Conservation (phyloP, 1,140 invertebrate species). For the Neuroterus valhalla region DNA sequence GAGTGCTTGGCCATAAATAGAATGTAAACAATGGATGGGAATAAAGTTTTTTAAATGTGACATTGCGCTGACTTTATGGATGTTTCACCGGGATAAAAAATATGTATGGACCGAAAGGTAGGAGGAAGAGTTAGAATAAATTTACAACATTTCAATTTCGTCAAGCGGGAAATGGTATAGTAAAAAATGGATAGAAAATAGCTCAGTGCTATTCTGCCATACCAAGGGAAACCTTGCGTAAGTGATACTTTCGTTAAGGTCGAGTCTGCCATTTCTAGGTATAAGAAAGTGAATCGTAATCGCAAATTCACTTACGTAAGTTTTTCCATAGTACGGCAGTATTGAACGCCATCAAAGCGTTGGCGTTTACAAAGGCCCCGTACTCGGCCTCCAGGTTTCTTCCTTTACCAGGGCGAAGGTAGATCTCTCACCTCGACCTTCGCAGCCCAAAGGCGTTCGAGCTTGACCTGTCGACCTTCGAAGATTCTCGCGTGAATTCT, state of each 20-base stretch:
- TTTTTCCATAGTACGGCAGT: no score
- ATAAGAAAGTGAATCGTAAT: no score
- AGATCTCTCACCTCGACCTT: slow-evolving; percentile 36
- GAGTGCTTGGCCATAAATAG: slow-evolving; percentile 22
- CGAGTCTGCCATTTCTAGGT: no score
- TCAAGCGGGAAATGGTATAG: no score
- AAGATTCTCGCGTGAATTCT: slow-evolving; percentile 46
- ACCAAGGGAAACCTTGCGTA: no score
- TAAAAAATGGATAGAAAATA: no score
- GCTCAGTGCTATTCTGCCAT: no score
- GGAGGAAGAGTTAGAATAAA: no score
- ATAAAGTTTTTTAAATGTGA: slow-evolving; percentile 9
- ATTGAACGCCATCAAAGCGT: slow-evolving; percentile 14
- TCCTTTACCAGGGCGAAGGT: not conserved
- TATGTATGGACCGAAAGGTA: not conserved
- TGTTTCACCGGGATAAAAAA: not conserved
- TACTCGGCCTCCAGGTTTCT: not conserved
- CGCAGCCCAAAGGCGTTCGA: slow-evolving; percentile 37
- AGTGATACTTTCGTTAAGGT: no score
- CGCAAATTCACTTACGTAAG: no score
- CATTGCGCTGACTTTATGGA: slow-evolving; percentile 9
- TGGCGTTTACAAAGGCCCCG: slow-evolving; percentile 13
- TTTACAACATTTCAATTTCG: no score
- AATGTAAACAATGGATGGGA: slow-evolving; percentile 24
- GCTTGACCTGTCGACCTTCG: slow-evolving; percentile 34